Conservation (phyloP, 2,113 vertebrate species). For the Larimichthys crocea region DNA sequence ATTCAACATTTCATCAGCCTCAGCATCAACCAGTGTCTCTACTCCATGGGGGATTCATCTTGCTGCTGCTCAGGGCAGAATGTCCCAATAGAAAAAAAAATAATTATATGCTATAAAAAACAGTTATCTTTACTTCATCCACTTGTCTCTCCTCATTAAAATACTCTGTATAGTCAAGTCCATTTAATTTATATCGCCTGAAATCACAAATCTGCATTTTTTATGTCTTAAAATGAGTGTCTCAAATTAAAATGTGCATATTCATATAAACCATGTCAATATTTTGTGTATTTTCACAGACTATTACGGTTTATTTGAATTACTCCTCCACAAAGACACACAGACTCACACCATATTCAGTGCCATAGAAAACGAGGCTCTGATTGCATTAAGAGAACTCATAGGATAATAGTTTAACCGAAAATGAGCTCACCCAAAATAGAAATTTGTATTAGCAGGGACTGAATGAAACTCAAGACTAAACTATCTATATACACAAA, state of each 20-base stretch:
- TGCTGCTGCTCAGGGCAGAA: too few relatives aligned
- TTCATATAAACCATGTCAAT: neutral
- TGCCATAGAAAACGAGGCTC: neutral
- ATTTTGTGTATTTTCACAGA: neutral
- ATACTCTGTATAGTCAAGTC: neutral
- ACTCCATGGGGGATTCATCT: too few relatives aligned
- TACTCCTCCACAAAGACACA: neutral
- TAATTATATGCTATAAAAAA: too few relatives aligned
- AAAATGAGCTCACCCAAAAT: neutral
- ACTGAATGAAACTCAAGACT: slow-evolving; percentile 31
- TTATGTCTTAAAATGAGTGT: too few relatives aligned
- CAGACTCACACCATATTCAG: neutral
- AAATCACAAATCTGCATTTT: neutral
- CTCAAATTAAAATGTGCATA: neutral
- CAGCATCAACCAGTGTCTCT: too few relatives aligned
- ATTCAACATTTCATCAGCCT: too few relatives aligned
- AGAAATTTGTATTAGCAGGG: neutral
- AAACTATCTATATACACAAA: slow-evolving; percentile 19
- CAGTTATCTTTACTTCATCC: too few relatives aligned
- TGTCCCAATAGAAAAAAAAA: too few relatives aligned
- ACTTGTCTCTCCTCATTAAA: too few relatives aligned
- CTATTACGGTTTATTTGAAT: neutral
- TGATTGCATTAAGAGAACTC: neutral
- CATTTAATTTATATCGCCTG: neutral
- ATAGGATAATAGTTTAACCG: neutral